A percentile compares a stretch with the other conserved stretches of the same genome.
Evolutionary conservation across 2,113 vertebrate genomes (phyloP).

Genomic region (Lophura nycthemera): DNA sequence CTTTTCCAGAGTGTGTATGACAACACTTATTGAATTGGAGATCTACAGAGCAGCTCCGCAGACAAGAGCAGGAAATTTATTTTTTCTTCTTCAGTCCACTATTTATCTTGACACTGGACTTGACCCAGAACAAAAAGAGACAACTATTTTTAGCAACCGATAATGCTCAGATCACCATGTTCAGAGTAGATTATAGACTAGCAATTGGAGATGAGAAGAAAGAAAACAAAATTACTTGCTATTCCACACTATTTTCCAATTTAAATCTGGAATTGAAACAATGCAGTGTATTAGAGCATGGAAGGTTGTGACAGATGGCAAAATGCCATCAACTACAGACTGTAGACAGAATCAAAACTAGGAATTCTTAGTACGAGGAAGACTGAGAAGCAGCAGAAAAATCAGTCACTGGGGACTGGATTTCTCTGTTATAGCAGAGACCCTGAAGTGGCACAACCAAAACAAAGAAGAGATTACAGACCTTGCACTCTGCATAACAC

Average conservation of each 20-base stretch:
- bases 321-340: not conserved
- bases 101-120: not conserved
- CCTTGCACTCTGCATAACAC: not conserved
- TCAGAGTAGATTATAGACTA: conserved; percentile 42
- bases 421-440: not conserved
- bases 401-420: not conserved
- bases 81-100: not conserved
- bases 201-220: conserved; percentile 14
- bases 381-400: not conserved
- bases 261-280: not conserved
- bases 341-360: not conserved
- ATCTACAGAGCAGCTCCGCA: not conserved
- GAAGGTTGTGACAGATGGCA: not conserved
- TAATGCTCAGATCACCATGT: not conserved
- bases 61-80: not conserved
- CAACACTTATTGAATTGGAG: not conserved
- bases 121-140: not conserved
- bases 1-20: not conserved
- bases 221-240: conserved; percentile 27
- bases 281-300: conserved; percentile 45
- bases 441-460: not conserved
- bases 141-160: not conserved
- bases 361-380: not conserved
- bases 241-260: not conserved
- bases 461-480: not conserved